phyloP scores from a whole-genome alignment of 1,140 invertebrate genomes.

The Lutraria rhynchaena region DNA sequence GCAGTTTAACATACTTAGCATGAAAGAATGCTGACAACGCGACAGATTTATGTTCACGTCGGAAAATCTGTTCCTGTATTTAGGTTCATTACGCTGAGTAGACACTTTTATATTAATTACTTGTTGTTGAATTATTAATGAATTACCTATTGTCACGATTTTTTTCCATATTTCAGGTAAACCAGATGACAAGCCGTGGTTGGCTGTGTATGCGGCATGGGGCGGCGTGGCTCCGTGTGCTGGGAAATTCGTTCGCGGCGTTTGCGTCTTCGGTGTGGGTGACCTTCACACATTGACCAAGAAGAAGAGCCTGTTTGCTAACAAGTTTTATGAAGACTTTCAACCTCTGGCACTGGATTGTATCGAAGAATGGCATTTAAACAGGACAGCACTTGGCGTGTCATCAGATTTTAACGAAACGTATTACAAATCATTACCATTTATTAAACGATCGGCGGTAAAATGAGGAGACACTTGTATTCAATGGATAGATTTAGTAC shows the following conservation, averaged over 20 bases:
- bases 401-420: conserved; percentile 42
- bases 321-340: conserved; percentile 74
- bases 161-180: conserved; percentile 23
- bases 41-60: no score
- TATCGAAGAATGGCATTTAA: conserved; percentile 72
- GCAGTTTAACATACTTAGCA: no score
- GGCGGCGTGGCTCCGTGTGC: conserved; percentile 48
- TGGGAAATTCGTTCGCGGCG: conserved; percentile 63
- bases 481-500: no score
- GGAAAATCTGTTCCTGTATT: no score
- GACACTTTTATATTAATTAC: no score
- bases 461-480: no score
- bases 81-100: no score
- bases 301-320: conserved; percentile 72
- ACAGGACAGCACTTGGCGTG: conserved; percentile 32
- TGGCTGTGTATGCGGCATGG: conserved; percentile 43
- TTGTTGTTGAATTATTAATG: no score
- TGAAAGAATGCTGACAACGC: no score
- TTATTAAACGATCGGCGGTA: conserved; percentile 33
- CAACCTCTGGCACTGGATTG: conserved; percentile 74
- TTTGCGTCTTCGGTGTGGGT: conserved; percentile 75
- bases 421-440: conserved; percentile 68
- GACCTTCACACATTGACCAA: conserved; percentile 66
- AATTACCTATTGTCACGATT: no score
- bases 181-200: conserved; percentile 52